Percentiles rank a stretch among this genome's conserved stretches.
Evolutionary conservation across 2,113 vertebrate species (phyloP).

Genomic region (Calcarius ornatus): DNA sequence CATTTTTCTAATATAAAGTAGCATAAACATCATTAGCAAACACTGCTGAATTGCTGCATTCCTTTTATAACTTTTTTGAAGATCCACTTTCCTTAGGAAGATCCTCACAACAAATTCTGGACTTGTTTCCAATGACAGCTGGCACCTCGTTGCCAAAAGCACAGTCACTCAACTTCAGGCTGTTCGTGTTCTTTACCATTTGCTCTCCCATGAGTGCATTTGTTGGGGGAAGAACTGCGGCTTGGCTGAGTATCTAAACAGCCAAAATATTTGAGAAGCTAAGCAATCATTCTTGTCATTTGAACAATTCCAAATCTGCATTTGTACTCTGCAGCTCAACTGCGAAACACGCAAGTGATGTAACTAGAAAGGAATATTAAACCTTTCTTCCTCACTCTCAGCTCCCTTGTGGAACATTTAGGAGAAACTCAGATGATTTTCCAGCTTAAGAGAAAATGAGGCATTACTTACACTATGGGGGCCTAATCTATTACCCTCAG

Average conservation of each 20-base stretch:
- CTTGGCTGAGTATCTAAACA: background rate
- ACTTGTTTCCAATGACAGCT: slow-evolving; percentile 1
- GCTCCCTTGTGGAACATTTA: slow-evolving; percentile 23
- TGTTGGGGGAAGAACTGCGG: background rate
- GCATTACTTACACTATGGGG: background rate
- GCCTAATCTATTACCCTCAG: background rate
- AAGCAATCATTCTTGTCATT: slow-evolving; percentile 8
- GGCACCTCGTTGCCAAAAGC: background rate
- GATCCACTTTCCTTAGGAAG: background rate
- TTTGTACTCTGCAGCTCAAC: background rate
- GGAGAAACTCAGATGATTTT: slow-evolving; percentile 8
- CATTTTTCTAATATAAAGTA: background rate
- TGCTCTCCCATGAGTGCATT: background rate
- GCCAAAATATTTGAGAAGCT: slow-evolving; percentile 34
- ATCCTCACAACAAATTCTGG: background rate
- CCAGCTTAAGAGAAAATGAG: slow-evolving; percentile 19
- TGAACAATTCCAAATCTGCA: background rate
- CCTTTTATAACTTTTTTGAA: background rate
- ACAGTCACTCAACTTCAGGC: background rate
- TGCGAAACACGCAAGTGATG: background rate
- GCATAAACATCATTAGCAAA: background rate
- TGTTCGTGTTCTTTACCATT: background rate
- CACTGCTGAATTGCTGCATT: background rate
- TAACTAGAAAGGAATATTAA: slow-evolving; percentile 46
- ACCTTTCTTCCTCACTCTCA: background rate